These are phyloP conservation scores for Romanogobio albipinnatus DNA, from an alignment of 2,113 vertebrate species.

Conservation along the genomic window DNA sequence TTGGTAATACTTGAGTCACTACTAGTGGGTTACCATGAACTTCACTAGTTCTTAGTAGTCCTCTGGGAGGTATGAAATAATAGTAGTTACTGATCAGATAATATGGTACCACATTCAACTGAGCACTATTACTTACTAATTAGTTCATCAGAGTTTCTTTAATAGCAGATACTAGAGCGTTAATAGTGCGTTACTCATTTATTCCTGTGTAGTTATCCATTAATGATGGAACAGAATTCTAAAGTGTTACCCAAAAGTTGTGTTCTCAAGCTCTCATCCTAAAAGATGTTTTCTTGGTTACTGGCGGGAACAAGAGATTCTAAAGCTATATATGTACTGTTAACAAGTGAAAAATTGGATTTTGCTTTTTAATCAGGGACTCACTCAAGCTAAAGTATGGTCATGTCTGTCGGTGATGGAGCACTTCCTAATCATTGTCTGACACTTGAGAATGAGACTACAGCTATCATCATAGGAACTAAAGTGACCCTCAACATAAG, in stretches of 20 bases:
- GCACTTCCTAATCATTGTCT: neutral
- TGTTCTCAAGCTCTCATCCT: neutral
- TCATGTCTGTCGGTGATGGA: constrained; percentile 9
- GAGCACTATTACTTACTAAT: no score
- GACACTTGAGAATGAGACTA: constrained; percentile 14
- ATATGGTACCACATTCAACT: no score
- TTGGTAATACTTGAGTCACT: no score
- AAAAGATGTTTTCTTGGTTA: neutral
- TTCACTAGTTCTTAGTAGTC: no score
- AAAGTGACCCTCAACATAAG: neutral
- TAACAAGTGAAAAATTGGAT: neutral
- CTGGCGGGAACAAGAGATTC: neutral
- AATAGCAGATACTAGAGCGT: no score
- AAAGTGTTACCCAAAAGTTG: neutral
- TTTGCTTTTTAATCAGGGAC: neutral
- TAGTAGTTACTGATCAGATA: no score
- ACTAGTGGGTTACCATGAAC: no score
- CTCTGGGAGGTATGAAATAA: no score
- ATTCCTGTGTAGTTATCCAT: no score
- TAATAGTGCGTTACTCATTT: no score
- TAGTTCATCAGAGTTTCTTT: no score
- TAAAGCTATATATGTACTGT: neutral
- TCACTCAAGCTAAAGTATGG: neutral
- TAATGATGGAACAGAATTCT: no score
- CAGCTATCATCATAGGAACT: neutral